A percentile compares a stretch with the other conserved stretches of the same genome.
Evolutionary conservation across 2,113 vertebrate genomes (phyloP).

Genomic region (Synchiropus splendidus): DNA sequence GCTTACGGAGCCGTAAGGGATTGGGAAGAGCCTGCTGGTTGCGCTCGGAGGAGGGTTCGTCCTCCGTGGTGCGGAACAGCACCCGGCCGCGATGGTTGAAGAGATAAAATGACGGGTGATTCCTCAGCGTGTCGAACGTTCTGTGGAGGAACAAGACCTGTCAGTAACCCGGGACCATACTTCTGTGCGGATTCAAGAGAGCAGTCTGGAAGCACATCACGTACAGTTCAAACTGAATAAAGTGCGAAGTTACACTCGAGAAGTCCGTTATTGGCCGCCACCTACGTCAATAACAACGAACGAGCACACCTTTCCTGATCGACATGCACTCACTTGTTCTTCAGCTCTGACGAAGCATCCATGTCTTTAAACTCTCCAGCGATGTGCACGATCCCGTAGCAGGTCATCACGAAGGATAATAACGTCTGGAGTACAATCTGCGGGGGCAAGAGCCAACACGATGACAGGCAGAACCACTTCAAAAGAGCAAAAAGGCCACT

Average conservation of each 20-base stretch:
- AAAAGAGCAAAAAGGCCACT: conserved; percentile 38
- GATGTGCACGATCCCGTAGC: conserved; percentile 94
- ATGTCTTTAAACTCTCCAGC: conserved; percentile 93
- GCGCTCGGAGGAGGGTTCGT: conserved; percentile 70
- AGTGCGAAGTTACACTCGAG: neutral
- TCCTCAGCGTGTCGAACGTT: conserved; percentile 95
- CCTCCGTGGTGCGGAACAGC: conserved; percentile 78
- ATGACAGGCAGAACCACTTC: neutral
- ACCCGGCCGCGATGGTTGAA: conserved; percentile 94
- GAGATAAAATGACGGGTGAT: conserved; percentile 95
- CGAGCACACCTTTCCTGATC: too few species aligned
- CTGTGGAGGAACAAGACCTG: conserved; percentile 50
- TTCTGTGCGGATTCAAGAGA: too few species aligned
- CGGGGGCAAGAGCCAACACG: conserved; percentile 7
- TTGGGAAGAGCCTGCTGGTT: conserved; percentile 80
- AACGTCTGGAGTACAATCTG: conserved; percentile 96
- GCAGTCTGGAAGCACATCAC: too few species aligned
- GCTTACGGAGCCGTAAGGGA: conserved; percentile 85
- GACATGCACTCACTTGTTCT: conserved; percentile 93
- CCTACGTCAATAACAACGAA: neutral
- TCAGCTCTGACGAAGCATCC: conserved; percentile 95
- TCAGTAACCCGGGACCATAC: too few species aligned
- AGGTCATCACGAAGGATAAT: conserved; percentile 87
- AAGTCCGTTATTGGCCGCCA: neutral
- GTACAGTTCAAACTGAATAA: too few species aligned